Evolutionary conservation across 2,888 invertebrate genomes (phyloP), one percentile per base, ranked within the genome.

Genomic region (Meteorus cinctellus): DNA sequence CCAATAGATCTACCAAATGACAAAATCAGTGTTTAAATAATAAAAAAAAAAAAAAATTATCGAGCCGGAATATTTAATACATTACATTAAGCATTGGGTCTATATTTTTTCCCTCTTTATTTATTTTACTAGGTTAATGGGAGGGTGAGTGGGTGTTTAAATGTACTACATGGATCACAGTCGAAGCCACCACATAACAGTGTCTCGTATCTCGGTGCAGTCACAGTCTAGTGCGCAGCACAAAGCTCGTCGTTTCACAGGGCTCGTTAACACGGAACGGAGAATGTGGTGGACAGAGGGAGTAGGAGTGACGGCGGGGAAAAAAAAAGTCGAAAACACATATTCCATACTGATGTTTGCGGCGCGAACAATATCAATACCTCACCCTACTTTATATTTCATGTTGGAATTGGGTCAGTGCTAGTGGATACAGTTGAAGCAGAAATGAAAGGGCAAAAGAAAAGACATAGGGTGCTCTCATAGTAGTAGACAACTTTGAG

Each of bases 301-400:
- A 69, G 74, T 48, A 29, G 24, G 48, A 71, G 36, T 55, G 59
- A 41, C 29, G 24, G 68, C 12, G 51, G 31, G 51, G 48, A 63
- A 71, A 78, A 77, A 74, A 74, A 72, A 78, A 74, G 69, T 68
- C 70, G 29, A 76, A 65, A 74, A 75, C 72, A 76, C 60, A 72
- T 74, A 74, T 66, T 76, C 67, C 60, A 65, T 72, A 75, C 77
- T 77, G 74, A 79, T 79, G 77, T 77, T 77, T 77, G 75, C 45
- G 74, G 67, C 75, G 70, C 65, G 68, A 72, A 79, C 77, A 77
- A 79, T 77, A 76, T 77, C 79, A 79, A 79, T 79, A 79, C 77
- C 75, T 67, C 76, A 73, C 55, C 74, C 79, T 77, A 79, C 77
- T 76, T 77, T 79, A 77, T 77, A 79, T 75, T 72, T 75, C 74